Conservation (phyloP, 2,113 vertebrate genomes). For the Gallinago paraguaiae region DNA sequence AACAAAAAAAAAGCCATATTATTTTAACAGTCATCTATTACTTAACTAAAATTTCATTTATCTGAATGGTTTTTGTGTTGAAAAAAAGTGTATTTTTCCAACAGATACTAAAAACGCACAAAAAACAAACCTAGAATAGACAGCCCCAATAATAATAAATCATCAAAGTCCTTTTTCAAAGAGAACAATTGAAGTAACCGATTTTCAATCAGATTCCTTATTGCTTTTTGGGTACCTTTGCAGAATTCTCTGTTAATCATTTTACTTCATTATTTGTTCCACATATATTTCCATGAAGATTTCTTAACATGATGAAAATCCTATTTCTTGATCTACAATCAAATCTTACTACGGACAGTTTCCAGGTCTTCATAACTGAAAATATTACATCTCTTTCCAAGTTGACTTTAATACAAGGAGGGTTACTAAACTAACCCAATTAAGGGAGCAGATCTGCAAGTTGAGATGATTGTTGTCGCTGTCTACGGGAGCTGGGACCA, state of each 20-base stretch:
- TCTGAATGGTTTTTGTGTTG: not conserved
- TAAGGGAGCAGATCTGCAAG: constrained; percentile 65
- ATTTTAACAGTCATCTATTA: not conserved
- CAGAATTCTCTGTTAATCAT: constrained; percentile 53
- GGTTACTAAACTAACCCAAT: constrained; percentile 70
- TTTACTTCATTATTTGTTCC: constrained; percentile 67
- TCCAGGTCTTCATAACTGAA: constrained; percentile 69
- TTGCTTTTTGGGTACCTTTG: constrained; percentile 25
- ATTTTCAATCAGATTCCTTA: constrained; percentile 25
- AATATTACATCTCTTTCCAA: constrained; percentile 65
- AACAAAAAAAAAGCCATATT: not conserved
- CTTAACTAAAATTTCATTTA: not conserved
- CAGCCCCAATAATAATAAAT: not conserved
- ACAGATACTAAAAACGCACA: not conserved
- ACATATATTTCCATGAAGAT: constrained; percentile 60
- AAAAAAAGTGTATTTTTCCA: not conserved
- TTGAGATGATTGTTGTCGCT: constrained; percentile 59
- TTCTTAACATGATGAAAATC: constrained; percentile 64
- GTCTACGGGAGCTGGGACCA: constrained; percentile 34
- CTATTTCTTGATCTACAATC: constrained; percentile 66
- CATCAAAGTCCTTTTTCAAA: not conserved
- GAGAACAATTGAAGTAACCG: not conserved
- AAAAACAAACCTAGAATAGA: not conserved
- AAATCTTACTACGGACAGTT: constrained; percentile 53
- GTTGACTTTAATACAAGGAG: constrained; percentile 54